Evolutionary conservation across 2,888 invertebrate genomes (phyloP).

Genomic region (Clunio marinus): DNA sequence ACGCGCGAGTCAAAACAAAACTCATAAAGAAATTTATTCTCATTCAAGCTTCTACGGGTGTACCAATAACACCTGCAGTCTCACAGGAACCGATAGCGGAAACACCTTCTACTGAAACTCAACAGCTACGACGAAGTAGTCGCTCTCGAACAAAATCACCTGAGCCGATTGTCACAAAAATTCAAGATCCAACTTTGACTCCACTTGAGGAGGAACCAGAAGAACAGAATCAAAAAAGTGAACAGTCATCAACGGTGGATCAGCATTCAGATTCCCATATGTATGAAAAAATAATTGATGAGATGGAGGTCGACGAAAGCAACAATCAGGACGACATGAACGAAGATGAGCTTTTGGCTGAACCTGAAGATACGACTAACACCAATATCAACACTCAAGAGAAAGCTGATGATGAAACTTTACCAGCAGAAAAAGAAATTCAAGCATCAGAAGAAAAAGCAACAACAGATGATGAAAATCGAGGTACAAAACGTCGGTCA

Average conservation of each 20-base stretch:
- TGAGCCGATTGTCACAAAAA: constrained; percentile 39
- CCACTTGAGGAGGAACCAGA: constrained; percentile 39
- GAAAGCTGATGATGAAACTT: not conserved
- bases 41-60: too few species aligned
- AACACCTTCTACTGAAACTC: constrained; percentile 20
- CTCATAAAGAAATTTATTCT: too few species aligned
- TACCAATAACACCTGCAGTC: not conserved
- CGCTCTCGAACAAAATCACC: constrained; percentile 37
- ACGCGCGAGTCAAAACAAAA: too few species aligned
- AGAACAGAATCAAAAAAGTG: not conserved
- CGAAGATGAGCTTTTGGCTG: constrained; percentile 37
- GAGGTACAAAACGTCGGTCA: constrained; percentile 14
- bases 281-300: constrained; percentile 34
- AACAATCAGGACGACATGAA: constrained; percentile 37
- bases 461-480: constrained; percentile 41
- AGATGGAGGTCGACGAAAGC: constrained; percentile 33
- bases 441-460: constrained; percentile 25
- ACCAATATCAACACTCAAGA: not conserved
- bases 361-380: constrained; percentile 16
- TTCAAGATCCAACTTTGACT: constrained; percentile 36
- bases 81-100: not conserved
- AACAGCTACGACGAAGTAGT: constrained; percentile 29
- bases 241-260: not conserved
- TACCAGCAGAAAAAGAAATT: constrained; percentile 7
- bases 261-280: not conserved